Evolutionary conservation across 2,888 invertebrate species (phyloP), one percentile per base, ranked within the genome.

Genomic region (Rhaphigaster nebulosa): DNA sequence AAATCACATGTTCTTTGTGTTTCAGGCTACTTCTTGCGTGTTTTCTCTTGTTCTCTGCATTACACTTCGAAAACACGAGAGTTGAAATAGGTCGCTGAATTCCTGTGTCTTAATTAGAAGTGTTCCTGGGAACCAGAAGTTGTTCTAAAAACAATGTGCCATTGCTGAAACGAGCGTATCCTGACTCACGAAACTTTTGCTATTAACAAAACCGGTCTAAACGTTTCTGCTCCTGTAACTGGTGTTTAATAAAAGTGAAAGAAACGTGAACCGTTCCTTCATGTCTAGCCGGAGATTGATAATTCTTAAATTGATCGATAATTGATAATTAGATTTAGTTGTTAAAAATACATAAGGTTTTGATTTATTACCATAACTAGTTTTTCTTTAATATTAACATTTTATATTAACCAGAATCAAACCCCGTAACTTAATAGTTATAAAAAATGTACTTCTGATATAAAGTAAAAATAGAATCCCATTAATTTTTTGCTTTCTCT

Each of bases 51-150:
- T 65, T 65, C 18, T 29, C 5, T 29, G 5, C 15, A 65, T 65
- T 65, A 29, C 34, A 29, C 29, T 29, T 65, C 65, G 65, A 65
- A 29, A 65, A 34, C 29, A 18, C 26, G 80, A 26, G 41, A 80
- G 80, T 41, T 80, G 80, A 80, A 80, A 26, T 80, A 80, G 80
- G 80, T 80, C 80, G 12, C 41, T 80, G 80, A 26, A 80, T 80
- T 80, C 41, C 41, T 23, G 26, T 45, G 80, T 80, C 80, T 80
- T 80, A 80, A 80, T 80, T 80, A 80, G 80, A 41, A 80, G 15
- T 26, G 80, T 80, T 80, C 8, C 80, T 80, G 80, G 41, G 80
- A 80, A 80, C 80, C 80, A 41, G 80, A 41, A 80, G 80, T 80
- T 80, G 80, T 80, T 45, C 80, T 80, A 38, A 45, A 45, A 45